A percentile compares a stretch with the other conserved stretches of the same genome.
These are phyloP conservation scores for Gallinago undulata DNA, from an alignment of 2,113 vertebrate genomes.

Conservation along the genomic window DNA sequence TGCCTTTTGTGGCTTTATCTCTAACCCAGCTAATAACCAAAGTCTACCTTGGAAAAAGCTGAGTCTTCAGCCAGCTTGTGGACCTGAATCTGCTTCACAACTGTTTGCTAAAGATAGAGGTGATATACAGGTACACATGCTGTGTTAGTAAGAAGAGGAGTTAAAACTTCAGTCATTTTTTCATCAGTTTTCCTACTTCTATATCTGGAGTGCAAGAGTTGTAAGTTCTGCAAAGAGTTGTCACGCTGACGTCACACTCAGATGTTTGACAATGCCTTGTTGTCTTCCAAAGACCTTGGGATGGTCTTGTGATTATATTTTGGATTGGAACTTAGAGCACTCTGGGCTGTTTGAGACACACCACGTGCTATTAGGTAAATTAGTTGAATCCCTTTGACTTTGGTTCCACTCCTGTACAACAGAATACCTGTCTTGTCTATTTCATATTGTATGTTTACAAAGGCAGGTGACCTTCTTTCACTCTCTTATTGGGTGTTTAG, in stretches of 20 bases:
- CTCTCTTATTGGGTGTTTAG: neutral
- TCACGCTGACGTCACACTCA: neutral
- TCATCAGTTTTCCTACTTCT: neutral
- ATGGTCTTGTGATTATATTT: neutral
- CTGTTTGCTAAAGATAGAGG: neutral
- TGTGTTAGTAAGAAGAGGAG: neutral
- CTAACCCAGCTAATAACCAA: neutral
- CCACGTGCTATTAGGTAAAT: neutral
- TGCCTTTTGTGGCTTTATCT: neutral
- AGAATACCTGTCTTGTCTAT: neutral
- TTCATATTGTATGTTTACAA: neutral
- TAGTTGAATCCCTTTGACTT: neutral
- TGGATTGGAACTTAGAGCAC: neutral
- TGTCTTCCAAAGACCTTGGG: neutral
- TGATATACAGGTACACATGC: neutral
- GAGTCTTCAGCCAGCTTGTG: neutral
- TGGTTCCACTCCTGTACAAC: neutral
- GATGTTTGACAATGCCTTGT: neutral
- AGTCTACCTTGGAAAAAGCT: neutral
- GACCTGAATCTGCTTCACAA: neutral
- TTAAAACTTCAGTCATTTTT: neutral
- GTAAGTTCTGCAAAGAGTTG: neutral
- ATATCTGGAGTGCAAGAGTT: rapidly evolving
- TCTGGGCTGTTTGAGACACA: neutral
- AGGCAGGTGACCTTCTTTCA: neutral